phyloP scores from a whole-genome alignment of 2,888 invertebrate species.

The Stenchaetothrips biformis region DNA sequence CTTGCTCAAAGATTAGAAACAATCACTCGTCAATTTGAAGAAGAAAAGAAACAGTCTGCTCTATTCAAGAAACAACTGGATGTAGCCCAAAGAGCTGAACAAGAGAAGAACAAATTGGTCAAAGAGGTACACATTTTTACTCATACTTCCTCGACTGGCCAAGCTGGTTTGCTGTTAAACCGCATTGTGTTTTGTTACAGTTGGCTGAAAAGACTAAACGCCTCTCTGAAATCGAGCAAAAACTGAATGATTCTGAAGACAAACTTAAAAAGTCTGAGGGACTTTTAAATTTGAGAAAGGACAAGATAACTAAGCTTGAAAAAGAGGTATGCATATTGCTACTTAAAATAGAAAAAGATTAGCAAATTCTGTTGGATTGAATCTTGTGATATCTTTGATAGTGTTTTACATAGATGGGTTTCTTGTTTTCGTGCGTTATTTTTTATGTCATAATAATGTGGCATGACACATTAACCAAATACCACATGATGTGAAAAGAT shows the following conservation, averaged over 20 bases:
- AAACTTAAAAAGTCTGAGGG: constrained; percentile 58
- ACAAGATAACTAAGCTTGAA: constrained; percentile 56
- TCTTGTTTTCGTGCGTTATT: no score
- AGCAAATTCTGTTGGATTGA: constrained; percentile 28
- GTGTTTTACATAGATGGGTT: no score
- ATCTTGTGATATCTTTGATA: constrained; percentile 25
- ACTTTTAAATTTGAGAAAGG: constrained; percentile 52
- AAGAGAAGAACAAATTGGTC: constrained; percentile 55
- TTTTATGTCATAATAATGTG: no score
- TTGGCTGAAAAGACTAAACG: constrained; percentile 59
- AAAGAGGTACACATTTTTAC: constrained; percentile 51
- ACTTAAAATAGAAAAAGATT: constrained; percentile 31
- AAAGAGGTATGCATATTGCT: constrained; percentile 51
- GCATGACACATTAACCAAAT: no score
- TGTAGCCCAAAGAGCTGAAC: constrained; percentile 49
- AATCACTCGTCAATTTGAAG: constrained; percentile 58
- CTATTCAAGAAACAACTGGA: constrained; percentile 58
- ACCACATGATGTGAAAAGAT: no score
- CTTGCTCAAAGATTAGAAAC: constrained; percentile 60
- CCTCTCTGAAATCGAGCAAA: constrained; percentile 59
- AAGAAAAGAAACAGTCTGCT: constrained; percentile 59
- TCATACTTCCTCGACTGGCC: neutral
- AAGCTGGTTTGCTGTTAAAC: neutral
- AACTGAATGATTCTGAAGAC: constrained; percentile 63
- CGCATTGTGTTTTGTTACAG: constrained; percentile 45